Conservation (phyloP, 2,113 vertebrate genomes). For the Psittacula cyanocephala region DNA sequence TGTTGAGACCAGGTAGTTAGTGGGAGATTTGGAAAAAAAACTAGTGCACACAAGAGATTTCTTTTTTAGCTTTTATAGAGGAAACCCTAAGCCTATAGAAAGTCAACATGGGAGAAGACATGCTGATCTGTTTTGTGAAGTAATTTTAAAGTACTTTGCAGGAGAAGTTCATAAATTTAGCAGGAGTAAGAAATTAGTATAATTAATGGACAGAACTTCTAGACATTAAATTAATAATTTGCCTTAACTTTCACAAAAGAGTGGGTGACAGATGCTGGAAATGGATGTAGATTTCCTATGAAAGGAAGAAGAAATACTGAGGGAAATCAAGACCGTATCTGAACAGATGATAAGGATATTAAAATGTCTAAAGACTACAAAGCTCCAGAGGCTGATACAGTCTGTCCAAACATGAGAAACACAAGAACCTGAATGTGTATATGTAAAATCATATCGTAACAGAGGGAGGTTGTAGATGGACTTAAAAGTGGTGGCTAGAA, state of each 20-base stretch:
- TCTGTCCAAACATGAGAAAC: background rate
- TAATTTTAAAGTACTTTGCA: conserved; percentile 22
- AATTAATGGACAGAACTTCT: conserved; percentile 40
- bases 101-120: background rate
- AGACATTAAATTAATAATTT: conserved; percentile 54
- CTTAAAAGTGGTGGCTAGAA: background rate
- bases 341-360: conserved; percentile 64
- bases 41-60: background rate
- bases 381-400: conserved; percentile 6
- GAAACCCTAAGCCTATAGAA: background rate
- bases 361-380: conserved; percentile 32
- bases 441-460: background rate
- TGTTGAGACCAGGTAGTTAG: background rate
- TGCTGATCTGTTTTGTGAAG: background rate
- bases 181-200: background rate
- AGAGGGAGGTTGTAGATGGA: background rate
- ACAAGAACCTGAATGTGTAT: background rate
- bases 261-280: conserved; percentile 60
- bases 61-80: background rate
- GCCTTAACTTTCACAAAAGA: conserved; percentile 48
- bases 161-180: conserved; percentile 1
- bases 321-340: conserved; percentile 39
- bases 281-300: conserved; percentile 35
- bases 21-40: background rate
- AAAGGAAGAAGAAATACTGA: conserved; percentile 49